Evolutionary conservation across 2,888 invertebrate species (phyloP).

Genomic region (Brenthis ino): DNA sequence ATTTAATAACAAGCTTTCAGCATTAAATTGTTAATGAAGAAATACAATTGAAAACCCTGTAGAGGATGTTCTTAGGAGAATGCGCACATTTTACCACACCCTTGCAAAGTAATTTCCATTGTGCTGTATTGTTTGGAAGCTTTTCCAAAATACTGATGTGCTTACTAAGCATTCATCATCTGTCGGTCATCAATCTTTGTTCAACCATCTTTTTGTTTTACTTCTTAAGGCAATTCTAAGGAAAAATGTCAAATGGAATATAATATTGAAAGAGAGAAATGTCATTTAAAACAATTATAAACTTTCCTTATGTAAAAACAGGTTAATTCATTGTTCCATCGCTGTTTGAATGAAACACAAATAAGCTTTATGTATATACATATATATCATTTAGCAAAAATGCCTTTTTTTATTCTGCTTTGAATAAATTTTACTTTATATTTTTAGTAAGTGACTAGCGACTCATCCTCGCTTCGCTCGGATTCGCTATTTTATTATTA

Average conservation of each 20-base stretch:
- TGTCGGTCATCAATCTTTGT: constrained; percentile 32
- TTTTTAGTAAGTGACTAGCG: too few relatives aligned
- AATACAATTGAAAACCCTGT: constrained; percentile 3
- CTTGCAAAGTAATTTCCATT: constrained; percentile 15
- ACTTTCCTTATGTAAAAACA: too few relatives aligned
- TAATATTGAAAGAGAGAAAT: background rate
- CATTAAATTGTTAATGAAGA: background rate
- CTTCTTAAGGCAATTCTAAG: constrained; percentile 19
- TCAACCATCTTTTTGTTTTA: constrained; percentile 23
- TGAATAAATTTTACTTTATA: too few relatives aligned
- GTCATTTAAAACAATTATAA: too few relatives aligned
- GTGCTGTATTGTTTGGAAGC: constrained; percentile 20
- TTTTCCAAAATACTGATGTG: constrained; percentile 12
- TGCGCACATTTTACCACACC: constrained; percentile 3
- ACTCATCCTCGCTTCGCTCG: too few relatives aligned
- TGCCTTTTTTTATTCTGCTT: too few relatives aligned
- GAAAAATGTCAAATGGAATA: background rate
- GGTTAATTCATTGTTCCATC: too few relatives aligned
- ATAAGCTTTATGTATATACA: too few relatives aligned
- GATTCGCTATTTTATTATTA: too few relatives aligned
- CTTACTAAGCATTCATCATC: constrained; percentile 3
- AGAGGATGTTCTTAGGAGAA: background rate
- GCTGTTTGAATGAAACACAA: too few relatives aligned
- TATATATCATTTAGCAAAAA: too few relatives aligned
- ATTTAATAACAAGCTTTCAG: background rate